These are phyloP conservation scores for Chanos chanos DNA, from an alignment of 2,797 vertebrate species.

Conservation along the genomic window DNA sequence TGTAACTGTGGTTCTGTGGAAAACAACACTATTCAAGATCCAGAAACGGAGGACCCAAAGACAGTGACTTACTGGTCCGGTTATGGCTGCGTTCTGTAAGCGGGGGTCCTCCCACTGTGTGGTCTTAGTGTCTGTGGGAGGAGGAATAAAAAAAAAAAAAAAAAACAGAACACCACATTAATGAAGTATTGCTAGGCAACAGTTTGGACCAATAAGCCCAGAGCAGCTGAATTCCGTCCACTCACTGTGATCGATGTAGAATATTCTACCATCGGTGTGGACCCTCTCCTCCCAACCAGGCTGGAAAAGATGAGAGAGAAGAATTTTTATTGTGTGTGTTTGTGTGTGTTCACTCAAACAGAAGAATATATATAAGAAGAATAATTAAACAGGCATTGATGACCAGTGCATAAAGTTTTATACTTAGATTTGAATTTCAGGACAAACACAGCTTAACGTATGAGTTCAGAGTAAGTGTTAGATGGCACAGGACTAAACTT, in stretches of 20 bases:
- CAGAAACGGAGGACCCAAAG: neutral
- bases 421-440: too few species aligned
- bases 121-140: conserved; percentile 79
- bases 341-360: neutral
- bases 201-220: neutral
- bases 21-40: too few species aligned
- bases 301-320: conserved; percentile 55
- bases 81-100: conserved; percentile 86
- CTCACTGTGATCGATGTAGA: conserved; percentile 97
- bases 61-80: conserved; percentile 92
- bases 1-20: too few species aligned
- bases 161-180: neutral
- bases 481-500: too few species aligned
- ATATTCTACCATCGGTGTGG: conserved; percentile 88
- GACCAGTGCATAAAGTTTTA: too few species aligned
- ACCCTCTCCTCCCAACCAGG: conserved; percentile 95
- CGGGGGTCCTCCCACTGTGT: conserved; percentile 99
- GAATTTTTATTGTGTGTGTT: neutral
- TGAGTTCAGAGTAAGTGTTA: too few species aligned
- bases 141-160: conserved; percentile 4
- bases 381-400: too few species aligned
- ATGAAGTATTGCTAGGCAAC: neutral
- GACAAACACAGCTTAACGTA: too few species aligned
- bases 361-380: neutral
- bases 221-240: conserved; percentile 18